Conservation (phyloP, 2,113 vertebrate species). For the Mesoclemmys tuberculata region DNA sequence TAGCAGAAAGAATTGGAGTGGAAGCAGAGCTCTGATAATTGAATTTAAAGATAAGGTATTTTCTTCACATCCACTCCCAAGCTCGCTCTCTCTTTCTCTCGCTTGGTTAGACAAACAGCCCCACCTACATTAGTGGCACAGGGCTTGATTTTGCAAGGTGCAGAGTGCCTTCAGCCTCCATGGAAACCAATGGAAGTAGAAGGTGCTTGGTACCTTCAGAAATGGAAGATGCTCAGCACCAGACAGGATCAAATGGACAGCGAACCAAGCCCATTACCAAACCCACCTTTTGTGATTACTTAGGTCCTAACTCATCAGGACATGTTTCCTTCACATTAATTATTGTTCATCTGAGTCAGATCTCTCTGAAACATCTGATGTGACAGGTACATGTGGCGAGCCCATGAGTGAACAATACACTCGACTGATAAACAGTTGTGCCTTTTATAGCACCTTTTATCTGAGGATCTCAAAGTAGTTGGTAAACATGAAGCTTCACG, state of each 20-base stretch:
- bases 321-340: neutral
- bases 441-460: neutral
- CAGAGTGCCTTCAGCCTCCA: neutral
- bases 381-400: neutral
- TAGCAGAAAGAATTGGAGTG: neutral
- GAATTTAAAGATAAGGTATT: neutral
- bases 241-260: neutral
- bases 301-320: neutral
- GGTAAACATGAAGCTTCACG: neutral
- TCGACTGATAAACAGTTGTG: neutral
- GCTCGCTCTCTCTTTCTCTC: neutral
- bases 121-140: neutral
- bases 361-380: neutral
- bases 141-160: neutral
- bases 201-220: neutral
- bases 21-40: neutral
- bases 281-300: neutral
- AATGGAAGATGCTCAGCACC: neutral
- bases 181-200: neutral
- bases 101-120: neutral
- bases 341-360: neutral
- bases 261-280: neutral
- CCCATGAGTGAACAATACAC: neutral
- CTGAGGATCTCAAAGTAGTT: neutral
- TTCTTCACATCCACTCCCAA: neutral